Evolutionary conservation across 2,797 vertebrate species (phyloP).

Genomic region (Siniperca undulata): DNA sequence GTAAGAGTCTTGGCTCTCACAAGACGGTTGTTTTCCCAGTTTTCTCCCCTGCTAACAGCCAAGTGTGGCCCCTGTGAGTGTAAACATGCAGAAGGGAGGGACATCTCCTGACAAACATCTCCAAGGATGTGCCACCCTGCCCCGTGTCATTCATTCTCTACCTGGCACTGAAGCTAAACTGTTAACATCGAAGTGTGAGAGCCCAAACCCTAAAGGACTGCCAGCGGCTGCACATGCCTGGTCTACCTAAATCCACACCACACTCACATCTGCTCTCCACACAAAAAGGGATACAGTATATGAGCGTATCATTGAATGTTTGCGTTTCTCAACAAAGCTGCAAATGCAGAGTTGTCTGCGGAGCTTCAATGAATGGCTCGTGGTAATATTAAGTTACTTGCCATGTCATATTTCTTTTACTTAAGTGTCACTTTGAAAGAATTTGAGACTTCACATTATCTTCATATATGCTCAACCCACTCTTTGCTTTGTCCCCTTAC

Average conservation of each 20-base stretch:
- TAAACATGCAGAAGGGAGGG: slow-evolving; percentile 84
- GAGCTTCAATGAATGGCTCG: slow-evolving; percentile 4
- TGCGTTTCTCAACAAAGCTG: slow-evolving; percentile 30
- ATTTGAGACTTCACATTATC: neutral
- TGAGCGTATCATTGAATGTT: slow-evolving; percentile 31
- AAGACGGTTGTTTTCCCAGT: slow-evolving; percentile 81
- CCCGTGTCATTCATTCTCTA: slow-evolving; percentile 77
- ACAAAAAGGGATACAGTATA: slow-evolving; percentile 22
- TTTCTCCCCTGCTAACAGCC: slow-evolving; percentile 79
- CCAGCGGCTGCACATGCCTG: slow-evolving; percentile 68
- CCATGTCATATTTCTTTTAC: neutral
- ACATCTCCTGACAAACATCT: slow-evolving; percentile 85
- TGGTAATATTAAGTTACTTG: slow-evolving; percentile 23
- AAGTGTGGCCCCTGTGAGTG: slow-evolving; percentile 85
- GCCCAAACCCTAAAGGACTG: slow-evolving; percentile 59
- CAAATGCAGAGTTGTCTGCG: slow-evolving; percentile 32
- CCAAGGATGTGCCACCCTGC: slow-evolving; percentile 82
- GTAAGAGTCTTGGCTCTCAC: slow-evolving; percentile 86
- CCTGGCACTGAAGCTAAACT: slow-evolving; percentile 80
- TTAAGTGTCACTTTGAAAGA: neutral
- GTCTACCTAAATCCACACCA: slow-evolving; percentile 52
- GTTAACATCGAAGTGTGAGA: slow-evolving; percentile 79
- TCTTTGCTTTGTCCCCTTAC: slow-evolving; percentile 13
- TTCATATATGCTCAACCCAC: neutral
- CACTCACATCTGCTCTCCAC: slow-evolving; percentile 64